Evolutionary conservation across 2,113 vertebrate genomes (phyloP).

Genomic region (Solea senegalensis): DNA sequence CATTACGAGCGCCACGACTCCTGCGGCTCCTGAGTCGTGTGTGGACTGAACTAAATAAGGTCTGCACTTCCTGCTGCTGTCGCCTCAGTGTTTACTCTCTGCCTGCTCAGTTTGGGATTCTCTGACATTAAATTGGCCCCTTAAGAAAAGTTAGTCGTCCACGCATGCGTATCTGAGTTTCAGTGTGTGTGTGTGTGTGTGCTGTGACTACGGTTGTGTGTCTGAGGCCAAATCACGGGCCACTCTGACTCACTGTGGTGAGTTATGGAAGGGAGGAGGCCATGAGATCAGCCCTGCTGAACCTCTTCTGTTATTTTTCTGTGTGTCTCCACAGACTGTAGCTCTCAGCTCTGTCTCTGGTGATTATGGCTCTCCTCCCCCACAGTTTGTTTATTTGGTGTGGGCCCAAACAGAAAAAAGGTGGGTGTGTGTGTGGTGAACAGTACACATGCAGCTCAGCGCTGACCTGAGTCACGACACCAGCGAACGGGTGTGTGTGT

Average conservation of each 20-base stretch:
- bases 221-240: slow-evolving; percentile 2
- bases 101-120: slow-evolving; percentile 7
- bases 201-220: slow-evolving; percentile 6
- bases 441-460: slow-evolving; percentile 10
- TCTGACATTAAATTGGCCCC: neutral
- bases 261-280: slow-evolving; percentile 60
- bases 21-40: slow-evolving; percentile 45
- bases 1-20: slow-evolving; percentile 59
- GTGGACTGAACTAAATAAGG: slow-evolving; percentile 6
- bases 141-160: neutral
- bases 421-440: slow-evolving; percentile 48
- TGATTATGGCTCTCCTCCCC: slow-evolving; percentile 56
- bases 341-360: slow-evolving; percentile 20
- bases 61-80: slow-evolving; percentile 3
- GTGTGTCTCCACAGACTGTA: too few species aligned
- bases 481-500: neutral
- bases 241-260: slow-evolving; percentile 37
- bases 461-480: slow-evolving; percentile 2
- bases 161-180: slow-evolving; percentile 53
- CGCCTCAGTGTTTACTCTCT: slow-evolving; percentile 53
- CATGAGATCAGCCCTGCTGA: slow-evolving; percentile 41
- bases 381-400: slow-evolving; percentile 66
- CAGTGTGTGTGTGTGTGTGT: slow-evolving; percentile 25
- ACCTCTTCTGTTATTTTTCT: slow-evolving; percentile 30
- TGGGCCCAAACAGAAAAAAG: slow-evolving; percentile 51